phyloP scores from a whole-genome alignment of 2,888 invertebrate species.

The Tetragnatha montana region DNA sequence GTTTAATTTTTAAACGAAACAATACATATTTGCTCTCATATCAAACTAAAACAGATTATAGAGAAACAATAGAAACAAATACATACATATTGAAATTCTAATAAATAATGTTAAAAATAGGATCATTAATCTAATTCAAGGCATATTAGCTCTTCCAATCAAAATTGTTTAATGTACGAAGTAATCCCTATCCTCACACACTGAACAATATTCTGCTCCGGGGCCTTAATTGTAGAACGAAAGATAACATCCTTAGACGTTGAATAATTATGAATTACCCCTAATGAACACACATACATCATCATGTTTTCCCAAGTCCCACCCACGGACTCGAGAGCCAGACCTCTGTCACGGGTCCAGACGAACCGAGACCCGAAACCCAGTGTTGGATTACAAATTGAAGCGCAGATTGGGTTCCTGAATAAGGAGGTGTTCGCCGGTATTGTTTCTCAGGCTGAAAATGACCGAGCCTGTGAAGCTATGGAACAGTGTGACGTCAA shows the following conservation, averaged over 20 bases:
- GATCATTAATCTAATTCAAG: no score
- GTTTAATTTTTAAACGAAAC: no score
- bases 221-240: background rate
- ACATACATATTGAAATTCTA: no score
- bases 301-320: background rate
- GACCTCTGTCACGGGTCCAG: background rate
- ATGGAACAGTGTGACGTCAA: background rate
- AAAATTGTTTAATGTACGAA: no score
- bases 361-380: background rate
- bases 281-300: background rate
- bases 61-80: no score
- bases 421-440: background rate
- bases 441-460: background rate
- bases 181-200: no score
- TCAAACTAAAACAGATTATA: no score
- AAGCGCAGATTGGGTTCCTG: background rate
- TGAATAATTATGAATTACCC: background rate
- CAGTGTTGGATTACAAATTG: background rate
- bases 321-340: background rate
- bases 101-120: no score
- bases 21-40: no score
- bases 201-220: background rate
- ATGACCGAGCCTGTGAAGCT: background rate
- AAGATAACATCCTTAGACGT: background rate
- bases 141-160: no score